Conservation (phyloP, 2,113 vertebrate species). For the Coreoperca whiteheadi region DNA sequence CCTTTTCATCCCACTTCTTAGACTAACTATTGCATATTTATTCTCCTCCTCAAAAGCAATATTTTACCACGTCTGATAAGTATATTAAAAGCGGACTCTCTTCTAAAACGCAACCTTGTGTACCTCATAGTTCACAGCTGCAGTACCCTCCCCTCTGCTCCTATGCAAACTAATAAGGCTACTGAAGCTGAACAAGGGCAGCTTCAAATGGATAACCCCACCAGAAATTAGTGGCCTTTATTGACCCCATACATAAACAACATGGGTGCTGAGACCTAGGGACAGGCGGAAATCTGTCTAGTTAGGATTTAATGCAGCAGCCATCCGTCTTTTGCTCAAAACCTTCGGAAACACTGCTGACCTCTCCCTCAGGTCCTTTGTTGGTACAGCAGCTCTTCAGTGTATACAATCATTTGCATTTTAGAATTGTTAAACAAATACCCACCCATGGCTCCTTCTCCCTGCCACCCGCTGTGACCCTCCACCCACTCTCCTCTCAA, state of each 20-base stretch:
- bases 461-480: slow-evolving; percentile 76
- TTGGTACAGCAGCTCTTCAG: slow-evolving; percentile 73
- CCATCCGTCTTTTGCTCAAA: slow-evolving; percentile 54
- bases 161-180: slow-evolving; percentile 59
- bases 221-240: slow-evolving; percentile 49
- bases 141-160: slow-evolving; percentile 24
- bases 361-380: slow-evolving; percentile 75
- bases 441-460: slow-evolving; percentile 70
- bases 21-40: slow-evolving; percentile 39
- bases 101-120: slow-evolving; percentile 44
- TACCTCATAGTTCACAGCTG: slow-evolving; percentile 37
- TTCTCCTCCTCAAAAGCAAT: slow-evolving; percentile 27
- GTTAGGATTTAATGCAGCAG: slow-evolving; percentile 62
- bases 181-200: slow-evolving; percentile 25
- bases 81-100: slow-evolving; percentile 35
- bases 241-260: slow-evolving; percentile 69
- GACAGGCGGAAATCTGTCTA: slow-evolving; percentile 66
- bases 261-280: slow-evolving; percentile 57
- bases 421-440: slow-evolving; percentile 83
- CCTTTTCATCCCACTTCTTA: slow-evolving; percentile 45
- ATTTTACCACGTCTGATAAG: slow-evolving; percentile 51
- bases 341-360: slow-evolving; percentile 65
- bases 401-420: slow-evolving; percentile 81
- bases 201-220: slow-evolving; percentile 55
- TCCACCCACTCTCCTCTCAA: slow-evolving; percentile 63